phyloP scores from a whole-genome alignment of 1,140 invertebrate species.

The Drosophila pruinosa region DNA sequence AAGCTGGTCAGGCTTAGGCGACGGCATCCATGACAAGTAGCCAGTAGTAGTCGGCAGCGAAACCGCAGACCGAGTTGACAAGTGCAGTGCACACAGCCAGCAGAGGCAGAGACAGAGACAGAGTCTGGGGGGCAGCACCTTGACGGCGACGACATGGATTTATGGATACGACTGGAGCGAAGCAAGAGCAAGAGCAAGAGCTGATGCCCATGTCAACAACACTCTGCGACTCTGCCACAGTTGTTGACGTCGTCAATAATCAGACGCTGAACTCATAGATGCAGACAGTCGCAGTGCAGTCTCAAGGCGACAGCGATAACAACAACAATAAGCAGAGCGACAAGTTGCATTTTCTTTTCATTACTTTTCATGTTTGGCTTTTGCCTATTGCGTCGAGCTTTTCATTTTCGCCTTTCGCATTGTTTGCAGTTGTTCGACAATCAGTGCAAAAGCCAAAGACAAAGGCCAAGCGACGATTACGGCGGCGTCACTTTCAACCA shows the following conservation, averaged over 20 bases:
- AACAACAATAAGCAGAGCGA: slow-evolving; percentile 17
- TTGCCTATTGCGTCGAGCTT: slow-evolving; percentile 62
- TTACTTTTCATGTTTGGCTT: slow-evolving; percentile 62
- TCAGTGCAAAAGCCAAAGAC: slow-evolving; percentile 66
- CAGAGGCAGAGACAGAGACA: background rate
- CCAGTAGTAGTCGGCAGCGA: slow-evolving; percentile 40
- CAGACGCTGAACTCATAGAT: slow-evolving; percentile 70
- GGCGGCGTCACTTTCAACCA: slow-evolving; percentile 50
- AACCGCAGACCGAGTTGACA: slow-evolving; percentile 70
- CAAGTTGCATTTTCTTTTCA: slow-evolving; percentile 60
- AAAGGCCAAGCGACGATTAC: slow-evolving; percentile 56
- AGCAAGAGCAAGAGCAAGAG: slow-evolving; percentile 7
- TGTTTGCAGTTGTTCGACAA: slow-evolving; percentile 79
- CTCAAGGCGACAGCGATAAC: slow-evolving; percentile 69
- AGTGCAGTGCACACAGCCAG: slow-evolving; percentile 71
- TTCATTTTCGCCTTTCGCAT: slow-evolving; percentile 61
- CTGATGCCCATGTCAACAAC: slow-evolving; percentile 63
- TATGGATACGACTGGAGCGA: slow-evolving; percentile 50
- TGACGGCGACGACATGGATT: slow-evolving; percentile 54
- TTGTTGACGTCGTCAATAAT: slow-evolving; percentile 71
- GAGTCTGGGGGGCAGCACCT: slow-evolving; percentile 42
- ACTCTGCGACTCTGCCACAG: slow-evolving; percentile 51
- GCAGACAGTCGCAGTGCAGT: slow-evolving; percentile 68
- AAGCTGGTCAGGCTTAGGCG: slow-evolving; percentile 11
- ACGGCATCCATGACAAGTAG: slow-evolving; percentile 58